phyloP scores from a whole-genome alignment of 2,797 vertebrate species.

The Loriculus beryllinus region DNA sequence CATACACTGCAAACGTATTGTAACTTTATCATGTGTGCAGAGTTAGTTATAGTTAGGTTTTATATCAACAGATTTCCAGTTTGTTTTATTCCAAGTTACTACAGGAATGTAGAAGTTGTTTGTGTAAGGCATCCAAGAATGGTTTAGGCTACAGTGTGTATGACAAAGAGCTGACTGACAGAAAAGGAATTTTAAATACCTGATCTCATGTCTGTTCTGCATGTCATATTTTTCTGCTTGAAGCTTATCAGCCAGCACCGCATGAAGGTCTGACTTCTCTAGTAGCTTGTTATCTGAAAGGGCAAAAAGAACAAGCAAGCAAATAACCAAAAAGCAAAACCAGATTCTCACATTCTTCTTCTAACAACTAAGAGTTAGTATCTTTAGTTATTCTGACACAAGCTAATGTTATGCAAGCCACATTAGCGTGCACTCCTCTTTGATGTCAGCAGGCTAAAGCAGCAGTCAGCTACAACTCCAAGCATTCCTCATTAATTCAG shows the following conservation, averaged over 20 bases:
- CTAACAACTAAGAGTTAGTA: background rate
- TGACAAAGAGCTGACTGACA: background rate
- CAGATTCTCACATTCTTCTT: background rate
- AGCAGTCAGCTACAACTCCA: background rate
- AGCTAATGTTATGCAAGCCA: background rate
- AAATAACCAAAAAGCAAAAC: background rate
- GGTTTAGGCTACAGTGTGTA: background rate
- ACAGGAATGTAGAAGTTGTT: background rate
- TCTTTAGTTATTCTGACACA: background rate
- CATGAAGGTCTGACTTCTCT: constrained; percentile 92
- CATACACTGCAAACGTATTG: rapidly evolving
- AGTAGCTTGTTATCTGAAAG: constrained; percentile 89
- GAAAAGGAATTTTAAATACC: constrained; percentile 72
- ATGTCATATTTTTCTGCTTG: constrained; percentile 91
- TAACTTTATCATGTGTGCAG: background rate
- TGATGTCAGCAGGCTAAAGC: background rate
- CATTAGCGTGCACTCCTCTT: background rate
- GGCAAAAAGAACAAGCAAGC: background rate
- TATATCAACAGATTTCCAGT: background rate
- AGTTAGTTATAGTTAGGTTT: background rate
- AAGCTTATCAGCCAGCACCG: constrained; percentile 89
- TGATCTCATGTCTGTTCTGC: constrained; percentile 86
- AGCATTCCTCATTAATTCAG: background rate
- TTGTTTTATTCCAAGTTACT: background rate
- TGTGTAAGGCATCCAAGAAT: background rate